Evolutionary conservation across 2,113 vertebrate species (phyloP).

Genomic region (Chascanopsetta lugubris): DNA sequence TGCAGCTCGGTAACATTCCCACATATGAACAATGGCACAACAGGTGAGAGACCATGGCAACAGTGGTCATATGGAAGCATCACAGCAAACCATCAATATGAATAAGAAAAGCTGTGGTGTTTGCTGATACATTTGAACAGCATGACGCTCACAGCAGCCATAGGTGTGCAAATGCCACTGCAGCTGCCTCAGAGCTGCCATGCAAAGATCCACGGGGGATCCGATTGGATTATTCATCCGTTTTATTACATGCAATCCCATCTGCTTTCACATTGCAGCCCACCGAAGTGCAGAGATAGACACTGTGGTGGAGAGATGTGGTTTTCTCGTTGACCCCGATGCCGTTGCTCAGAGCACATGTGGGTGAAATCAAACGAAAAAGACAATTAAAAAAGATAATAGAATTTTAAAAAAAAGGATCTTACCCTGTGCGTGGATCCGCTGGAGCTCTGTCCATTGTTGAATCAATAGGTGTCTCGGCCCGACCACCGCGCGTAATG

Average conservation of each 20-base stretch:
- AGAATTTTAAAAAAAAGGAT: not conserved
- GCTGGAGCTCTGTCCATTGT: slow-evolving; percentile 46
- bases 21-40: not conserved
- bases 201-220: slow-evolving; percentile 11
- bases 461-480: slow-evolving; percentile 19
- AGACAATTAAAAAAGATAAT: not conserved
- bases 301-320: not conserved
- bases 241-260: slow-evolving; percentile 2
- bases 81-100: not conserved
- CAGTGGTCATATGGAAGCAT: not conserved
- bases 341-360: too few relatives aligned
- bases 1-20: too few relatives aligned
- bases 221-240: slow-evolving; percentile 15
- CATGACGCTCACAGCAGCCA: too few relatives aligned
- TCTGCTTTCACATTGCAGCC: slow-evolving; percentile 16
- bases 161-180: too few relatives aligned
- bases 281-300: not conserved
- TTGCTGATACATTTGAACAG: too few relatives aligned
- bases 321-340: not conserved
- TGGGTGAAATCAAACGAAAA: slow-evolving; percentile 6
- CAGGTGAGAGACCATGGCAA: not conserved
- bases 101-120: not conserved
- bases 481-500: slow-evolving; percentile 24
- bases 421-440: slow-evolving; percentile 60
- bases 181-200: slow-evolving; percentile 36